Evolutionary conservation across 2,888 invertebrate genomes (phyloP).

Genomic region (Acheta domesticus): DNA sequence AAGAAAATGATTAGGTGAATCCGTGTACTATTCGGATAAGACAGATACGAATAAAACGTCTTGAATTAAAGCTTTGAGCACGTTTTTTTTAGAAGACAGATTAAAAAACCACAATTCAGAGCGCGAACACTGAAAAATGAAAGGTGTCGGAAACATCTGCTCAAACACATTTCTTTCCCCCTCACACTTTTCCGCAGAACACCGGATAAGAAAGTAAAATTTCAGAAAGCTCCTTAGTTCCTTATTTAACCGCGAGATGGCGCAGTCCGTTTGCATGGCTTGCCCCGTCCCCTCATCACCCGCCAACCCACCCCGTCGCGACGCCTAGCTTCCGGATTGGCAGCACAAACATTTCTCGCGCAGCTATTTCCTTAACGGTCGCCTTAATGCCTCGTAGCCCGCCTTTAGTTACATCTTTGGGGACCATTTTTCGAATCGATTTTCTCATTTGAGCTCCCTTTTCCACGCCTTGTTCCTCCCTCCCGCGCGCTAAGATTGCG

Average conservation of each 20-base stretch:
- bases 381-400: conserved; percentile 8
- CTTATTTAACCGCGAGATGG: not conserved
- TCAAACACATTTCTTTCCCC: too few species aligned
- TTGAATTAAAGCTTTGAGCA: too few species aligned
- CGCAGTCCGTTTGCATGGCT: not conserved
- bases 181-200: too few species aligned
- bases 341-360: conserved; percentile 18
- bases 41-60: too few species aligned
- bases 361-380: not conserved
- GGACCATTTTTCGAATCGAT: conserved; percentile 18
- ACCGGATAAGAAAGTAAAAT: not conserved
- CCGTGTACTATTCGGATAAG: too few species aligned
- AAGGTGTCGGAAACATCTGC: too few species aligned
- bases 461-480: not conserved
- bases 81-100: too few species aligned
- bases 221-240: not conserved
- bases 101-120: too few species aligned
- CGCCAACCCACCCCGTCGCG: not conserved
- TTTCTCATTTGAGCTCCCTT: conserved; percentile 18
- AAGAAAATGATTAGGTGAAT: too few species aligned
- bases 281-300: not conserved
- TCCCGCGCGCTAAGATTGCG: not conserved
- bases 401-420: conserved; percentile 1
- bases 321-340: conserved; percentile 5
- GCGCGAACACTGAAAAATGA: too few species aligned